A percentile compares a stretch with the other conserved stretches of the same genome.
These are phyloP conservation scores for Coluber constrictor DNA, from an alignment of 2,797 vertebrate species.

Conservation along the genomic window DNA sequence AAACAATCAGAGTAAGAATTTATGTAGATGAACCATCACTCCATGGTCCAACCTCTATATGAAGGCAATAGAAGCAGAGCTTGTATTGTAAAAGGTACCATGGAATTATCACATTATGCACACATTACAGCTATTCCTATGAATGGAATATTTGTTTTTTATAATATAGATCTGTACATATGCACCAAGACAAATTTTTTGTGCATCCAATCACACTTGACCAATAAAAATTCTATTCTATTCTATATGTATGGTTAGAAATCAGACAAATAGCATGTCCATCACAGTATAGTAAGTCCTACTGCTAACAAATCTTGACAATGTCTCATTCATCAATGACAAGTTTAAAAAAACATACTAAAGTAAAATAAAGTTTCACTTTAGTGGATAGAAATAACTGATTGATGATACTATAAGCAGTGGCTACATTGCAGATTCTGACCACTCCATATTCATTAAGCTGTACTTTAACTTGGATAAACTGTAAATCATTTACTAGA, in stretches of 20 bases:
- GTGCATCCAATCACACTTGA: no score
- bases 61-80: neutral
- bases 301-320: slow-evolving; percentile 15
- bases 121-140: neutral
- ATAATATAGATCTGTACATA: neutral
- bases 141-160: neutral
- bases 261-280: neutral
- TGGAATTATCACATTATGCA: neutral
- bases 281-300: neutral
- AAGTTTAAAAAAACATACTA: neutral
- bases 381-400: slow-evolving; percentile 33
- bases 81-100: neutral
- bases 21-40: neutral
- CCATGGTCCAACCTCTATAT: neutral
- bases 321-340: slow-evolving; percentile 31
- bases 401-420: slow-evolving; percentile 35
- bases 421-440: neutral
- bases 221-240: no score
- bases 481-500: slow-evolving; percentile 37
- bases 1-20: neutral
- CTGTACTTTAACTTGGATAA: slow-evolving; percentile 29
- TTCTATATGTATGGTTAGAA: neutral
- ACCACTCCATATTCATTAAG: slow-evolving; percentile 42
- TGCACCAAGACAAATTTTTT: no score
- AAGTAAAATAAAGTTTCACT: slow-evolving; percentile 46